Conservation (phyloP, 2,797 vertebrate species). For the Tamandua tetradactyla region DNA sequence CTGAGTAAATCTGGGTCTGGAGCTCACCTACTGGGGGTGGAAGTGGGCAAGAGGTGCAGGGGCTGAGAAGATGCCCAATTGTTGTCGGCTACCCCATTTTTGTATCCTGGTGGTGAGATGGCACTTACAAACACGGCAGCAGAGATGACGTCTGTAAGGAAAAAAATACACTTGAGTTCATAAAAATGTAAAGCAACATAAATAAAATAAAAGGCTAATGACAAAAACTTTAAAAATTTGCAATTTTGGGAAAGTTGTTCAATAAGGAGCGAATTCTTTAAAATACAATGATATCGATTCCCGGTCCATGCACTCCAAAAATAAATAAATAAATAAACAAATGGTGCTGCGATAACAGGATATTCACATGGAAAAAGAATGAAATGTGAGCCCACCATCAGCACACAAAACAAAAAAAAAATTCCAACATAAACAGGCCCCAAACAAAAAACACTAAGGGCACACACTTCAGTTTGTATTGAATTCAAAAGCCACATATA, state of each 20-base stretch:
- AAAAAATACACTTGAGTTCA: background rate
- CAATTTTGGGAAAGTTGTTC: background rate
- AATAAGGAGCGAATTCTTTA: background rate
- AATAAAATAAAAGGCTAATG: background rate
- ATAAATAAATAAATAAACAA: too few species aligned
- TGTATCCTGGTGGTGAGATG: background rate
- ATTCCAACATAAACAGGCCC: background rate
- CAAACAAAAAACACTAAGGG: background rate
- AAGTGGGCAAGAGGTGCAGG: background rate
- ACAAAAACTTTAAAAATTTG: background rate
- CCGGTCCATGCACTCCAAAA: too few species aligned
- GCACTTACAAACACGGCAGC: fast-evolving
- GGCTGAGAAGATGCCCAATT: background rate
- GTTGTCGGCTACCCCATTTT: fast-evolving
- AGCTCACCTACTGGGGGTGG: too few species aligned
- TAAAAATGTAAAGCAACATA: background rate
- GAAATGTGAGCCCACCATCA: too few species aligned
- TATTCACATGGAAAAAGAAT: too few species aligned
- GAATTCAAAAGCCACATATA: background rate
- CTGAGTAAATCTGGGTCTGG: background rate
- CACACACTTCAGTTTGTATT: fast-evolving
- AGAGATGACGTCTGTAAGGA: background rate
- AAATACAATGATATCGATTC: background rate
- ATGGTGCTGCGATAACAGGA: too few species aligned
- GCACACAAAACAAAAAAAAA: too few species aligned